Percentiles rank a stretch among this genome's conserved stretches.
phyloP scores from a whole-genome alignment of 2,888 invertebrate species.

The Leptarthrus brevirostris region DNA sequence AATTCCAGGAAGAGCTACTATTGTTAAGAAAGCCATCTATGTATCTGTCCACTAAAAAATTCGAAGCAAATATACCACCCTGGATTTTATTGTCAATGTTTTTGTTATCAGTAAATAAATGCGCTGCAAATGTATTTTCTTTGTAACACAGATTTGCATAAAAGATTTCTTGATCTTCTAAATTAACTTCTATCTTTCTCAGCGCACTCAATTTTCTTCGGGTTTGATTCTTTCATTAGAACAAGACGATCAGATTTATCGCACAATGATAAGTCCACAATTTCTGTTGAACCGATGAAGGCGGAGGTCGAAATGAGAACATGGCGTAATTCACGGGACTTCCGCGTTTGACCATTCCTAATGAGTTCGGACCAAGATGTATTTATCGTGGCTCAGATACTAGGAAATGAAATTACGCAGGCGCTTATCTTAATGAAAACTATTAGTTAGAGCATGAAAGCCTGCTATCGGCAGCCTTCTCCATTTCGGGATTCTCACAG shows the following conservation, averaged over 20 bases:
- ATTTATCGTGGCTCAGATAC: slow-evolving; percentile 37
- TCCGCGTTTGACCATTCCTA: slow-evolving; percentile 23
- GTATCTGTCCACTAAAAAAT: too few relatives aligned
- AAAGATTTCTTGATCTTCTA: too few relatives aligned
- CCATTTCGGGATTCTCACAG: not conserved
- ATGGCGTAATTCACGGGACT: not conserved
- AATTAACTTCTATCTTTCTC: too few relatives aligned
- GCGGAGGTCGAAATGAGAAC: slow-evolving; percentile 23
- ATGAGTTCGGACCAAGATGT: not conserved
- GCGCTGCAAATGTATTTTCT: too few relatives aligned
- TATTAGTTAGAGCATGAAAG: slow-evolving; percentile 32
- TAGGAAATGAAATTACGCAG: slow-evolving; percentile 42
- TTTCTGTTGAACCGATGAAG: slow-evolving; percentile 16
- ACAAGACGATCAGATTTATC: slow-evolving; percentile 33
- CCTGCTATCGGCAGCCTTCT: slow-evolving; percentile 3
- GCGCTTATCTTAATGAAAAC: slow-evolving; percentile 47
- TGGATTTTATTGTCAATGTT: too few relatives aligned
- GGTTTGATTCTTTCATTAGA: slow-evolving; percentile 17
- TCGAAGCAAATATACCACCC: too few relatives aligned
- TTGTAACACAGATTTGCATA: too few relatives aligned
- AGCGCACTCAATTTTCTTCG: too few relatives aligned
- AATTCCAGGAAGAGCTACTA: too few relatives aligned
- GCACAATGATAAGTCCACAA: slow-evolving; percentile 33
- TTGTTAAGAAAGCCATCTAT: too few relatives aligned
- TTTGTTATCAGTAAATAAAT: too few relatives aligned